Percentiles rank a stretch among this genome's conserved stretches.
Conservation (phyloP, 2,888 invertebrate genomes). For the Acanthococcus lagerstroemiae region DNA sequence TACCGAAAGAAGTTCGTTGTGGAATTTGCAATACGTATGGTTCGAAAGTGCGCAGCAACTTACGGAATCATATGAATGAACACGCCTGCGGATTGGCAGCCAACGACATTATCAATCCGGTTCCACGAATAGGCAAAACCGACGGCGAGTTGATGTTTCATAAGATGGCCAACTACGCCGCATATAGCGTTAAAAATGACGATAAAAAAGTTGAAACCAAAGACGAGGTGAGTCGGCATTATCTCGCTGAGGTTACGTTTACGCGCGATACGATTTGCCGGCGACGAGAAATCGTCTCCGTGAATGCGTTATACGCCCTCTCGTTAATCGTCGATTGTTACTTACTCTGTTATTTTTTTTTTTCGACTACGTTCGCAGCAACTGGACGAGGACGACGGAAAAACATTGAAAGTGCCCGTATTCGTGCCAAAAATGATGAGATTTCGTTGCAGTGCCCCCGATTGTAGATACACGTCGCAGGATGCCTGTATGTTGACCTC, state of each 20-base stretch:
- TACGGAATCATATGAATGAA: constrained; percentile 57
- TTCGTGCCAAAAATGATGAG: constrained; percentile 50
- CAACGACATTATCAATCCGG: constrained; percentile 60
- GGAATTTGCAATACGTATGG: constrained; percentile 57
- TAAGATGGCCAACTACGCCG: constrained; percentile 72
- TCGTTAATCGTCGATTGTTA: too few relatives aligned
- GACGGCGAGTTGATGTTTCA: constrained; percentile 66
- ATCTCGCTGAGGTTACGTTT: too few relatives aligned
- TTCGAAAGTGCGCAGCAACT: constrained; percentile 60
- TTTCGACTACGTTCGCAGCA: too few relatives aligned
- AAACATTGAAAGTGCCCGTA: constrained; percentile 38
- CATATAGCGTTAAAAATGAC: constrained; percentile 38
- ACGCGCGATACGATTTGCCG: too few relatives aligned
- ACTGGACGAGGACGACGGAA: constrained; percentile 38
- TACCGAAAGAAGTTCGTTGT: constrained; percentile 53
- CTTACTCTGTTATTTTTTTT: too few relatives aligned
- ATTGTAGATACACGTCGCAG: constrained; percentile 15
- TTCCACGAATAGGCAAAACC: constrained; percentile 64
- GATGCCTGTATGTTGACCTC: constrained; percentile 20
- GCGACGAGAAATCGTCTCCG: too few relatives aligned
- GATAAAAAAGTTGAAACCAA: background rate
- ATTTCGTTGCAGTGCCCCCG: constrained; percentile 58
- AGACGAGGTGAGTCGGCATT: constrained; percentile 23
- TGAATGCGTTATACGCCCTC: too few relatives aligned
- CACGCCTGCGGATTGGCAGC: constrained; percentile 45